phyloP scores from a whole-genome alignment of 2,888 invertebrate species.

The Chouioia cunea region DNA sequence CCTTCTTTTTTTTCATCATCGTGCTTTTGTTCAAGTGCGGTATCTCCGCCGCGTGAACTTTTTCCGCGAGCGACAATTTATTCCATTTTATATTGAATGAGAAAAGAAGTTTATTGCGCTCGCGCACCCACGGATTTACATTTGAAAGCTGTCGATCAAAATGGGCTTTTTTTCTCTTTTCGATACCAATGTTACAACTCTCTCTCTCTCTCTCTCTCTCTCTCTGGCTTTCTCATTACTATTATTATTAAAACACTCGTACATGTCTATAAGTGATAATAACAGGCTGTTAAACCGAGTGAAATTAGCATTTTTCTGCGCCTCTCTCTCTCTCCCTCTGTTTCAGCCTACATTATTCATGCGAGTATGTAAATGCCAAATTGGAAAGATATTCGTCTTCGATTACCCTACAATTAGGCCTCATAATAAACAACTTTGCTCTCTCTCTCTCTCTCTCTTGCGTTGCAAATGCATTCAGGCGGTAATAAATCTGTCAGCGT shows the following conservation, averaged over 20 bases:
- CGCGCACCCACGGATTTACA: conserved; percentile 7
- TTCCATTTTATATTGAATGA: conserved; percentile 31
- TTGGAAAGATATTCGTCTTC: conserved; percentile 11
- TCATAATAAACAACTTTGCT: conserved; percentile 25
- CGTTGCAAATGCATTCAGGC: neutral
- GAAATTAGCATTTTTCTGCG: too few species aligned
- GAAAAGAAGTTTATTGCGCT: conserved; percentile 30
- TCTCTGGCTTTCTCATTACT: too few species aligned
- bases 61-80: conserved; percentile 14
- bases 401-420: conserved; percentile 33
- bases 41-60: too few species aligned
- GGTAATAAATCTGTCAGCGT: conserved; percentile 37
- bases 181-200: neutral
- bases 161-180: neutral
- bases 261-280: conserved; percentile 14
- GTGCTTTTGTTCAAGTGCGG: neutral
- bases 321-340: too few species aligned
- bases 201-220: too few species aligned
- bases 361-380: conserved; percentile 27
- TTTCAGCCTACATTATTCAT: conserved; percentile 22
- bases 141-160: conserved; percentile 33
- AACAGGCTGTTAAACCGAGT: too few species aligned
- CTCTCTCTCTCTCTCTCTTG: neutral
- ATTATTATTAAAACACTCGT: neutral
- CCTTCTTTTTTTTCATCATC: neutral